Conservation (phyloP, 2,113 vertebrate genomes). For the Amphilophus citrinellus region DNA sequence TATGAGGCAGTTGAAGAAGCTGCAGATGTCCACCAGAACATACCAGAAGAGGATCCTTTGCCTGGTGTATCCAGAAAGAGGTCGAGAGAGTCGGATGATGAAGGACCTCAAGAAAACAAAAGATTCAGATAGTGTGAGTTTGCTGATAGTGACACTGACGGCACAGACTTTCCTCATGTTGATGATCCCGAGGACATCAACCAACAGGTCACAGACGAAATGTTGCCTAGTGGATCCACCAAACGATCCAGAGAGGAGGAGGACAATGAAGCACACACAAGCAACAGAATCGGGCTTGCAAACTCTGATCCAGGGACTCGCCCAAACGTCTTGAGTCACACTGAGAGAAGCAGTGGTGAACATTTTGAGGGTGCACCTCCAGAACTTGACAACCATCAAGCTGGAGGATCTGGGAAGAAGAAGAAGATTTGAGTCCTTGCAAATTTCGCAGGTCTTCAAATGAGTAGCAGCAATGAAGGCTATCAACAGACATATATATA, state of each 20-base stretch:
- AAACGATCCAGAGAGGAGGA: rapidly evolving
- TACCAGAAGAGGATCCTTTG: neutral
- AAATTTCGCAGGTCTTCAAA: too few species aligned
- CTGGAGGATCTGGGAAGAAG: too few species aligned
- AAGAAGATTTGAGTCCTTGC: too few species aligned
- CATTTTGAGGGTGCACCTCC: too few species aligned
- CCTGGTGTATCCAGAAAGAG: neutral
- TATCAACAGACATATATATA: too few species aligned
- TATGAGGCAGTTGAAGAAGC: neutral
- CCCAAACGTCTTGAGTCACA: neutral
- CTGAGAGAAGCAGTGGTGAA: too few species aligned
- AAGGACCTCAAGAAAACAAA: neutral
- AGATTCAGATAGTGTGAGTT: rapidly evolving
- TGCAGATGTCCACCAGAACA: neutral
- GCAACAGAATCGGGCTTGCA: neutral
- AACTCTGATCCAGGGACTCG: neutral
- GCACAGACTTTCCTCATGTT: too few species aligned
- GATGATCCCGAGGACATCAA: neutral
- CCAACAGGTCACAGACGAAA: neutral
- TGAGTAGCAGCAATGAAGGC: too few species aligned
- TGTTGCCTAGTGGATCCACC: rapidly evolving
- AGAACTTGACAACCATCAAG: too few species aligned
- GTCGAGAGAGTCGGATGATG: neutral
- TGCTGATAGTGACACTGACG: too few species aligned
- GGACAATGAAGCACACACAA: rapidly evolving